Conservation (phyloP, 2,888 invertebrate genomes). For the Hirtodrosophila cameraria region DNA sequence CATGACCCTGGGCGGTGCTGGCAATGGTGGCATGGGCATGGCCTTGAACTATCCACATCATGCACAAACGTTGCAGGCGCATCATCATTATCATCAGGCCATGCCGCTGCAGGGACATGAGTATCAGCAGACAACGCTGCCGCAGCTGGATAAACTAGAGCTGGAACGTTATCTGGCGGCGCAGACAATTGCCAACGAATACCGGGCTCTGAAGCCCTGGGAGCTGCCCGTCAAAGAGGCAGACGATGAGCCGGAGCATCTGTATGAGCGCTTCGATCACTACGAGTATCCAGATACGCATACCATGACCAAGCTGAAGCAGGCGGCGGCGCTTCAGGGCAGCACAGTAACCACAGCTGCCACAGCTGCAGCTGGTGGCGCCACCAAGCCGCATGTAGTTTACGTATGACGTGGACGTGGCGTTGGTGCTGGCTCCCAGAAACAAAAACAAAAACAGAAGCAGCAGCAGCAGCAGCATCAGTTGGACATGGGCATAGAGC, state of each 20-base stretch:
- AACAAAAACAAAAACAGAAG: constrained; percentile 14
- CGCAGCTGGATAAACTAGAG: constrained; percentile 83
- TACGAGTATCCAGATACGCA: constrained; percentile 84
- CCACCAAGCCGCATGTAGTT: constrained; percentile 78
- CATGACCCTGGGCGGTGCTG: constrained; percentile 59
- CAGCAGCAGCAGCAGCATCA: constrained; percentile 23
- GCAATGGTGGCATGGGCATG: constrained; percentile 51
- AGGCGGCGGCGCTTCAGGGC: constrained; percentile 56
- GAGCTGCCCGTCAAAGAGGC: constrained; percentile 83
- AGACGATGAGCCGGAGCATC: constrained; percentile 83
- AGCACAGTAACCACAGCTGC: constrained; percentile 8
- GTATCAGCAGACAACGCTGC: constrained; percentile 78
- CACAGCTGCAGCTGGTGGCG: constrained; percentile 24
- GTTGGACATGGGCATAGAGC: constrained; percentile 52
- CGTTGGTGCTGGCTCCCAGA: constrained; percentile 12
- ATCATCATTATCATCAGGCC: constrained; percentile 79
- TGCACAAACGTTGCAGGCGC: constrained; percentile 75
- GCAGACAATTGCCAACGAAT: constrained; percentile 84
- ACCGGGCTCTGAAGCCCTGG: constrained; percentile 84
- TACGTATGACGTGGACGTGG: constrained; percentile 85
- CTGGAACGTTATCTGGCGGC: constrained; percentile 84
- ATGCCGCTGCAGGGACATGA: constrained; percentile 71
- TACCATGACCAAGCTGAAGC: constrained; percentile 82
- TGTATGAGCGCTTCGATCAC: constrained; percentile 84
- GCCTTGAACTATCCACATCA: constrained; percentile 77